phyloP scores from a whole-genome alignment of 2,113 vertebrate species.

The cat (Felis catus) region DNA sequence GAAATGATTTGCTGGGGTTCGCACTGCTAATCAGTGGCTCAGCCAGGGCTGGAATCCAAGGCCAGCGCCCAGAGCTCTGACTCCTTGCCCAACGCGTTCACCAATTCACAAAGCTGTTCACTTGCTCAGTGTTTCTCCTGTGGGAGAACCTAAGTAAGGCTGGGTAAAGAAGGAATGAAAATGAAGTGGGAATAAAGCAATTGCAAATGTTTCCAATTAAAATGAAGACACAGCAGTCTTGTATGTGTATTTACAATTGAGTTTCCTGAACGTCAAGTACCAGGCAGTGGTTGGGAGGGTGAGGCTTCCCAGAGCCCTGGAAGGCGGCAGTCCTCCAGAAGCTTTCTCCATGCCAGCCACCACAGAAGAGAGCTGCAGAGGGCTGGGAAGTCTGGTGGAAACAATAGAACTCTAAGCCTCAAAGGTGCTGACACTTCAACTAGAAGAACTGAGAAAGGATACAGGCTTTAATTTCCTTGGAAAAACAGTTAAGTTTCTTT shows the following conservation, averaged over 20 bases:
- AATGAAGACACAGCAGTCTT: conserved; percentile 44
- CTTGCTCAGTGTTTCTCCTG: neutral
- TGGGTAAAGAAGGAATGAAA: conserved; percentile 47
- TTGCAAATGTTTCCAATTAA: conserved; percentile 74
- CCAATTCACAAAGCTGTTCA: neutral
- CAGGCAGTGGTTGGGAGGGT: conserved; percentile 42
- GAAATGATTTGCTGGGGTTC: neutral
- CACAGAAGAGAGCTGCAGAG: conserved; percentile 7
- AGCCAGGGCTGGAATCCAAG: neutral
- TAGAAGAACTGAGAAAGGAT: conserved; percentile 39
- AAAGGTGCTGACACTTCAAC: conserved; percentile 65
- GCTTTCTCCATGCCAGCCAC: conserved; percentile 53
- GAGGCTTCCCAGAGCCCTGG: conserved; percentile 51
- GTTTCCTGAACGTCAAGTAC: conserved; percentile 72
- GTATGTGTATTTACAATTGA: conserved; percentile 67
- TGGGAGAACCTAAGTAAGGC: neutral
- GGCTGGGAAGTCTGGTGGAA: conserved; percentile 48
- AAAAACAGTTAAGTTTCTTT: conserved; percentile 38
- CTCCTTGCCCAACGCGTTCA: neutral
- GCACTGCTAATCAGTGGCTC: neutral
- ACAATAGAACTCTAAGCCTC: conserved; percentile 28
- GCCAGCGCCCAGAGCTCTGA: neutral
- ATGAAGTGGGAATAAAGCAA: conserved; percentile 27
- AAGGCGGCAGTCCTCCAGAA: conserved; percentile 46
- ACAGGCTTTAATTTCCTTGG: conserved; percentile 32